phyloP scores from a whole-genome alignment of 2,113 vertebrate species.

The Balaeniceps rex region DNA sequence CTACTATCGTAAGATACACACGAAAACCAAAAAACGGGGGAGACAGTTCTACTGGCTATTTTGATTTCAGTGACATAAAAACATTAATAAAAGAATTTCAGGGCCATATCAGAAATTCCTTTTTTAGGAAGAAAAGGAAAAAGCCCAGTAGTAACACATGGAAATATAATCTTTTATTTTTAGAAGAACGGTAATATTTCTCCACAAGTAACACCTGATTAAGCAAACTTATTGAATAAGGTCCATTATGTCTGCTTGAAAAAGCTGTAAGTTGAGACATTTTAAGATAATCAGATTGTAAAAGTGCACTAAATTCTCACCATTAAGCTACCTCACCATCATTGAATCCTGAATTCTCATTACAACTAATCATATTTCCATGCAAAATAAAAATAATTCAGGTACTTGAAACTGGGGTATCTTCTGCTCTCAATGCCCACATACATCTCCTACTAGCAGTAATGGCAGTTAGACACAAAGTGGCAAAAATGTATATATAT shows the following conservation, averaged over 20 bases:
- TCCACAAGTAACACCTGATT: slow-evolving; percentile 34
- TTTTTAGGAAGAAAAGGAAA: neutral
- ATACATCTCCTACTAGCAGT: neutral
- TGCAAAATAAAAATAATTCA: slow-evolving; percentile 53
- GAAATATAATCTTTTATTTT: slow-evolving; percentile 2
- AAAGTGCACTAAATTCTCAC: slow-evolving; percentile 50
- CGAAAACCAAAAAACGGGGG: neutral
- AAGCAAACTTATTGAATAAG: slow-evolving; percentile 64
- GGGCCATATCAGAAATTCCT: neutral
- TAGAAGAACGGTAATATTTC: slow-evolving; percentile 35
- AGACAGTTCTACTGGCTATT: neutral
- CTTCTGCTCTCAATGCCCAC: neutral
- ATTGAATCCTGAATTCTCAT: slow-evolving; percentile 54
- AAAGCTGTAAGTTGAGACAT: slow-evolving; percentile 43
- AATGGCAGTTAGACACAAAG: neutral
- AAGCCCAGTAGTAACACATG: neutral
- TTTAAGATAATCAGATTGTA: slow-evolving; percentile 62
- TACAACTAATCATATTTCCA: slow-evolving; percentile 45
- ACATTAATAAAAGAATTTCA: neutral
- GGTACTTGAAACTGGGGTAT: neutral
- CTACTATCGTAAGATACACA: neutral
- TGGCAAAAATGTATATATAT: neutral
- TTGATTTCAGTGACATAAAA: neutral
- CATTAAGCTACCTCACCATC: slow-evolving; percentile 40
- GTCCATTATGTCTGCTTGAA: slow-evolving; percentile 47